phyloP scores from a whole-genome alignment of 2,113 vertebrate genomes.

The Phodopus roborovskii region DNA sequence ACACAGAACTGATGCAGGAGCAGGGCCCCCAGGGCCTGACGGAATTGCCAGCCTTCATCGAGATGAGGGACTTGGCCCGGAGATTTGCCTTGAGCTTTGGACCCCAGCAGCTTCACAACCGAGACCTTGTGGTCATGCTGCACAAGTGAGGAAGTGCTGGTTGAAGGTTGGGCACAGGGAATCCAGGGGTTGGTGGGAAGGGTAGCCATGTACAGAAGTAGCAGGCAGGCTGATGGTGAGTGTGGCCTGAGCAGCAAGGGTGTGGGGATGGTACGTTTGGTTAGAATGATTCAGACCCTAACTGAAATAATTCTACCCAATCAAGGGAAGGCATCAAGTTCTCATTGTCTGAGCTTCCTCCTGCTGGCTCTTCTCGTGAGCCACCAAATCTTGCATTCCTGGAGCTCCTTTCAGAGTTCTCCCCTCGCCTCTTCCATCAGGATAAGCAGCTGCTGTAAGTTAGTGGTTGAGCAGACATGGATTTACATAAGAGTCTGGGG shows the following conservation, averaged over 20 bases:
- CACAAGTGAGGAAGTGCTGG: constrained; percentile 86
- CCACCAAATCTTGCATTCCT: constrained; percentile 89
- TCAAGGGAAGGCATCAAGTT: constrained; percentile 92
- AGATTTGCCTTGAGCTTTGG: constrained; percentile 92
- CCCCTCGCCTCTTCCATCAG: constrained; percentile 89
- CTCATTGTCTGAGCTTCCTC: constrained; percentile 83
- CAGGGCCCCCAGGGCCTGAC: constrained; percentile 65
- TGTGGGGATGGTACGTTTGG: background rate
- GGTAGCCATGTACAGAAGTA: background rate
- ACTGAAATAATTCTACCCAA: constrained; percentile 62
- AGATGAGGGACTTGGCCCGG: constrained; percentile 91
- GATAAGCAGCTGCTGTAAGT: constrained; percentile 91
- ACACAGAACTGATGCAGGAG: constrained; percentile 84
- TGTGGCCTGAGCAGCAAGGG: background rate
- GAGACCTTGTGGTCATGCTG: constrained; percentile 88
- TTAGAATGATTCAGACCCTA: background rate
- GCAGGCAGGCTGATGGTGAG: background rate
- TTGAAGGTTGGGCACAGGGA: background rate
- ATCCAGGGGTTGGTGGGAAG: background rate
- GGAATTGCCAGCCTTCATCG: constrained; percentile 81
- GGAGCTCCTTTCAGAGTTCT: constrained; percentile 93
- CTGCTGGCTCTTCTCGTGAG: constrained; percentile 61
- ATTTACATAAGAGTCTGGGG: background rate
- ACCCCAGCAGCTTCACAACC: constrained; percentile 88
- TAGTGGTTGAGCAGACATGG: background rate